Conservation (phyloP, 2,888 invertebrate species). For the Mantis religiosa region DNA sequence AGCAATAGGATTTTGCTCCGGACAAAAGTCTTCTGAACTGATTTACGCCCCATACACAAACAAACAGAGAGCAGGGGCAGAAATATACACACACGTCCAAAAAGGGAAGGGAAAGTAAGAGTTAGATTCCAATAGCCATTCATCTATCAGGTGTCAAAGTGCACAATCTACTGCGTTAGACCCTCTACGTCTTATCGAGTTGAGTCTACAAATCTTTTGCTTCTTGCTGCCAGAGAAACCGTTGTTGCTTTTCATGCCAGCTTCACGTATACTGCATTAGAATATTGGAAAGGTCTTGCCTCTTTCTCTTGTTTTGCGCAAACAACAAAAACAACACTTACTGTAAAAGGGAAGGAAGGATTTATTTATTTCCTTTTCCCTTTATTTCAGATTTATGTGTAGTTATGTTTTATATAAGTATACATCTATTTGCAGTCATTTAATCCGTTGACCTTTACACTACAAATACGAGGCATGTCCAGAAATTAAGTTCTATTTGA, state of each 20-base stretch:
- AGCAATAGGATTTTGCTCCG: neutral
- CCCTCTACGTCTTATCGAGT: constrained; percentile 4
- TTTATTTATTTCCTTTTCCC: no score
- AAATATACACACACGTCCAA: neutral
- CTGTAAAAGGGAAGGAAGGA: neutral
- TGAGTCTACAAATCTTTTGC: constrained; percentile 6
- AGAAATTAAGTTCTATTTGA: no score
- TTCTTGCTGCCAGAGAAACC: neutral
- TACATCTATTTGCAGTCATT: no score
- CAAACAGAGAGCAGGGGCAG: neutral
- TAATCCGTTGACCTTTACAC: no score
- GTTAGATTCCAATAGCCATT: constrained; percentile 26
- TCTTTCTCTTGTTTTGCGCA: neutral
- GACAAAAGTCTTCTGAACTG: neutral
- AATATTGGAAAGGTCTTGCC: neutral
- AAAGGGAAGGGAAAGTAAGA: neutral
- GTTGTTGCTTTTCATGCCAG: neutral
- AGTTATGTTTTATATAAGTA: no score
- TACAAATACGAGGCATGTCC: no score
- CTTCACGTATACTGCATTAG: neutral
- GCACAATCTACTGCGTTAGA: constrained; percentile 21
- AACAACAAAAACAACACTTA: neutral
- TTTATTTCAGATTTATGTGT: no score
- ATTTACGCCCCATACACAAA: constrained; percentile 25
- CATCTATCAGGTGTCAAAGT: constrained; percentile 29